Evolutionary conservation across 2,797 vertebrate genomes (phyloP).

Genomic region (Nannoperca australis): DNA sequence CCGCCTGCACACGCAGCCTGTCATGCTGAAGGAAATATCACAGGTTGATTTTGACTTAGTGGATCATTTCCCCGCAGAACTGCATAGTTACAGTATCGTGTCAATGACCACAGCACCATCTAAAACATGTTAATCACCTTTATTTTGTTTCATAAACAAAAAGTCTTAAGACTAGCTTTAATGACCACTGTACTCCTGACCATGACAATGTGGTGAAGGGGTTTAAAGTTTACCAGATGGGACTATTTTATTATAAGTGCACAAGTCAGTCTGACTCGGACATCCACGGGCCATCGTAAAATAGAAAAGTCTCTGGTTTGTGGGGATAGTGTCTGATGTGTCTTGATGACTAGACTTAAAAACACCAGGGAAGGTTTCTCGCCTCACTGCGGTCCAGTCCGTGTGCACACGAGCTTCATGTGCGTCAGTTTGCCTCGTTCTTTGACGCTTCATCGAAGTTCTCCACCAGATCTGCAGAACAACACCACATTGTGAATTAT

Average conservation of each 20-base stretch:
- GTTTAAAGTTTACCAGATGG: constrained; percentile 60
- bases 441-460: constrained; percentile 98
- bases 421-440: constrained; percentile 94
- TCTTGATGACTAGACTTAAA: constrained; percentile 70
- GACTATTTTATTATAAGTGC: constrained; percentile 78
- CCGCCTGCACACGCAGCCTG: constrained; percentile 13
- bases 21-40: background rate
- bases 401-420: constrained; percentile 41
- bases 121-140: constrained; percentile 80
- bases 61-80: background rate
- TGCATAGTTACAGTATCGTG: background rate
- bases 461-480: constrained; percentile 94
- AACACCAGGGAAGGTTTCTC: constrained; percentile 84
- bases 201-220: constrained; percentile 61
- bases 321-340: constrained; percentile 70
- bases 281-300: constrained; percentile 89
- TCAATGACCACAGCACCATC: constrained; percentile 75
- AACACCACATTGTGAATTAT: background rate
- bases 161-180: constrained; percentile 86
- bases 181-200: constrained; percentile 81
- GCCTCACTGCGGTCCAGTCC: constrained; percentile 88
- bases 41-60: background rate
- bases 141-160: constrained; percentile 86
- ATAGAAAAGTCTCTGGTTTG: constrained; percentile 89
- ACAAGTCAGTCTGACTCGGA: constrained; percentile 84